Conservation (phyloP, 2,888 invertebrate species). For the Caenorhabditis sulstoni region DNA sequence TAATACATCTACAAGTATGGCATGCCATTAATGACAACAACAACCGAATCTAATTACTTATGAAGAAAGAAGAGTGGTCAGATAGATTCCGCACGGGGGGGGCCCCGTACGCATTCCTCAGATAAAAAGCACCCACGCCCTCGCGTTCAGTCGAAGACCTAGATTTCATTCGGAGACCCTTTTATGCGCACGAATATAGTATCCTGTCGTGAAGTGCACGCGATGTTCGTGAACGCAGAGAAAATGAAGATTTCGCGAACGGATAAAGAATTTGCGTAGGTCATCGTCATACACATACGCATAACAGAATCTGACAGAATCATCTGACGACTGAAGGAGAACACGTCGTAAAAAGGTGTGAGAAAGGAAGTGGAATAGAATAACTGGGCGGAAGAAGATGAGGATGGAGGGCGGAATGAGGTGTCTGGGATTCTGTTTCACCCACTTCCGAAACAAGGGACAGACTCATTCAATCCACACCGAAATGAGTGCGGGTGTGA, state of each 20-base stretch:
- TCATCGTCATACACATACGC: conserved; percentile 23
- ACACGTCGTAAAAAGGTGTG: conserved; percentile 51
- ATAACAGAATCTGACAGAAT: conserved; percentile 28
- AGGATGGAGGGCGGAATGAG: too few relatives aligned
- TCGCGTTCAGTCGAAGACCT: conserved; percentile 14
- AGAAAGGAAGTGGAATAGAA: conserved; percentile 8
- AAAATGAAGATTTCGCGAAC: conserved; percentile 29
- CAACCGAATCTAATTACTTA: conserved; percentile 8
- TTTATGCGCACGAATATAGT: conserved; percentile 28
- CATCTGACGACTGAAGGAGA: conserved; percentile 6
- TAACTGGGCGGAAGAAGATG: conserved; percentile 4
- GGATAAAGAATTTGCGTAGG: conserved; percentile 59
- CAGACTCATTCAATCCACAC: conserved; percentile 33
- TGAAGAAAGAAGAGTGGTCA: conserved; percentile 4
- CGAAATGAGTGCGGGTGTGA: conserved; percentile 15
- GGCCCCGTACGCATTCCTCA: not conserved
- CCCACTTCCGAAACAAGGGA: not conserved
- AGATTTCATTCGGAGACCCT: conserved; percentile 21
- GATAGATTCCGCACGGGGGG: not conserved
- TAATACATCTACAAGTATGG: conserved; percentile 18
- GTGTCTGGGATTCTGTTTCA: conserved; percentile 46
- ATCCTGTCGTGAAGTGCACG: conserved; percentile 25
- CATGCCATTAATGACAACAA: conserved; percentile 36
- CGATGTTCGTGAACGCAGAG: conserved; percentile 44
- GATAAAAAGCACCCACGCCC: conserved; percentile 12